These are phyloP conservation scores for Acromyrmex charruanus DNA, from an alignment of 1,140 invertebrate genomes.

Conservation along the genomic window DNA sequence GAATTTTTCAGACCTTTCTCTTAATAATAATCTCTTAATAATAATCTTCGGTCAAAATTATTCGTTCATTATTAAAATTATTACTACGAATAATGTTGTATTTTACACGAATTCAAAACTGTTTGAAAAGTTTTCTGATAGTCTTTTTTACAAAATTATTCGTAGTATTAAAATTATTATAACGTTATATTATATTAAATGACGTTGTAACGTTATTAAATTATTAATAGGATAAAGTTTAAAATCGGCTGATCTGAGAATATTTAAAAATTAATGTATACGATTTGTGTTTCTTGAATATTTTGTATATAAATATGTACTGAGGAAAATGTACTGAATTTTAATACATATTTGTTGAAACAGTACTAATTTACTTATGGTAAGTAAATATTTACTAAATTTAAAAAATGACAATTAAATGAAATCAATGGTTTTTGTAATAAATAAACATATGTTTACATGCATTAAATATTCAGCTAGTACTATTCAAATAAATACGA, in stretches of 20 bases:
- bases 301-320: too few relatives aligned
- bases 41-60: background rate
- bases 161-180: background rate
- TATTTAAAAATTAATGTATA: background rate
- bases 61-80: background rate
- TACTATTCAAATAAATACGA: too few relatives aligned
- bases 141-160: background rate
- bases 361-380: too few relatives aligned
- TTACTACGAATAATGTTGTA: background rate
- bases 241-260: background rate
- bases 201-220: background rate
- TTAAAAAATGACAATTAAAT: too few relatives aligned
- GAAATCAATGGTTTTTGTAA: too few relatives aligned
- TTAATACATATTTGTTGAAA: too few relatives aligned
- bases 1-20: background rate
- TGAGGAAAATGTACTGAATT: too few relatives aligned
- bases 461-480: too few relatives aligned
- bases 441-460: too few relatives aligned
- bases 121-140: background rate
- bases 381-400: too few relatives aligned
- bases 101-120: background rate
- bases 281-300: background rate
- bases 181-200: background rate
- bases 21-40: too few relatives aligned
- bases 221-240: background rate